Evolutionary conservation across 2,113 vertebrate genomes (phyloP).

Genomic region (Siniperca chuatsi): DNA sequence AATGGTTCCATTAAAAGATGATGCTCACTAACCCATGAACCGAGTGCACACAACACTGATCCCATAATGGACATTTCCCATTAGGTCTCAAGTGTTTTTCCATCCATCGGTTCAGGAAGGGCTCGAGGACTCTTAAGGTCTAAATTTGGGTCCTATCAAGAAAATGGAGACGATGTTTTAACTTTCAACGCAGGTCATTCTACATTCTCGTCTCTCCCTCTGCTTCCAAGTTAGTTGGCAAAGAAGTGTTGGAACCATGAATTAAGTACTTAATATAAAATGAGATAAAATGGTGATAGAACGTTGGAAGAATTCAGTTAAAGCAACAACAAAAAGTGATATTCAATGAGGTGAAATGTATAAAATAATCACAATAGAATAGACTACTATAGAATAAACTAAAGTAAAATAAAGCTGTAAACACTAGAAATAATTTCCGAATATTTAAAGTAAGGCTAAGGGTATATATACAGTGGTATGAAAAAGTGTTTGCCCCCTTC

Average conservation of each 20-base stretch:
- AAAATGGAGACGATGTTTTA: background rate
- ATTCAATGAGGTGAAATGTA: background rate
- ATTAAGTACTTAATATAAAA: background rate
- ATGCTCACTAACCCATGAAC: background rate
- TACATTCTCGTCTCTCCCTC: background rate
- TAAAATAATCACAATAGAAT: background rate
- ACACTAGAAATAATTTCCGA: background rate
- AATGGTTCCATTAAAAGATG: background rate
- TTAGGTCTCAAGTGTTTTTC: conserved; percentile 30
- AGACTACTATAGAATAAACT: no score
- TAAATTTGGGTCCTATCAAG: background rate
- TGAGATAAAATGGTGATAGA: background rate
- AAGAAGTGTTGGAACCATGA: background rate
- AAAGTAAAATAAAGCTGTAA: no score
- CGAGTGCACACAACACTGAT: background rate
- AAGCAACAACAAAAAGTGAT: background rate
- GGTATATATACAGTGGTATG: no score
- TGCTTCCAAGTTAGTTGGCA: background rate
- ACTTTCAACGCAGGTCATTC: background rate
- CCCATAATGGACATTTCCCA: conserved; percentile 11
- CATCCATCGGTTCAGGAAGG: background rate
- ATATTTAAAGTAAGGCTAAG: background rate
- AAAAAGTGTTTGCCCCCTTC: no score
- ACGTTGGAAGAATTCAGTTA: no score
- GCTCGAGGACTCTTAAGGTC: background rate